Evolutionary conservation across 2,888 invertebrate genomes (phyloP).

Genomic region (Nephrotoma appendiculata): DNA sequence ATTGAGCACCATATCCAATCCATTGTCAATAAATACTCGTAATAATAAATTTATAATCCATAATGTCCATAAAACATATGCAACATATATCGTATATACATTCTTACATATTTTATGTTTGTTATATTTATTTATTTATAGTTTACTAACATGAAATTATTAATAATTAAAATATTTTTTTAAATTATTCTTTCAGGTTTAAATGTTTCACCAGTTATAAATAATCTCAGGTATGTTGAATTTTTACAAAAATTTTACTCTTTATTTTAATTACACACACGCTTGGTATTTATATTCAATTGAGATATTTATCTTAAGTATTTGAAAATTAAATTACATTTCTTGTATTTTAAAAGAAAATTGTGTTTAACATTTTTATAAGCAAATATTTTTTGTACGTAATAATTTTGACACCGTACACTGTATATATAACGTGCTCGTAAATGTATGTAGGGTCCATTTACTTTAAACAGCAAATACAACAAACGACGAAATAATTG

Average conservation of each 20-base stretch:
- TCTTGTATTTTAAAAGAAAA: background rate
- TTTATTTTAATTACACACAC: background rate
- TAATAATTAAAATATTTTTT: background rate
- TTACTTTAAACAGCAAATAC: background rate
- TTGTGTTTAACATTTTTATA: background rate
- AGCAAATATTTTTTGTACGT: background rate
- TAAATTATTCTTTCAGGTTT: conserved; percentile 50
- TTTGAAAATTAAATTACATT: background rate
- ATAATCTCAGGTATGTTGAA: conserved; percentile 60
- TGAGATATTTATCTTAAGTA: background rate
- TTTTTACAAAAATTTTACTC: background rate
- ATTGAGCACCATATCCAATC: background rate
- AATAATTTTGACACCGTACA: background rate
- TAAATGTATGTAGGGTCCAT: background rate
- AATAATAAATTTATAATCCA: background rate
- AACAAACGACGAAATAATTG: background rate
- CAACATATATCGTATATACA: background rate
- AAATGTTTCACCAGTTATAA: conserved; percentile 72
- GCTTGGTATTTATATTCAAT: background rate
- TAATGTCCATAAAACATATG: background rate
- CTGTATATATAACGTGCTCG: background rate
- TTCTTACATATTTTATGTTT: background rate
- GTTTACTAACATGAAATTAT: background rate
- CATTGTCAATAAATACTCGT: background rate
- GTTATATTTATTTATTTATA: background rate